Conservation (phyloP, 2,113 vertebrate genomes). For the Dicerorhinus sumatrensis region DNA sequence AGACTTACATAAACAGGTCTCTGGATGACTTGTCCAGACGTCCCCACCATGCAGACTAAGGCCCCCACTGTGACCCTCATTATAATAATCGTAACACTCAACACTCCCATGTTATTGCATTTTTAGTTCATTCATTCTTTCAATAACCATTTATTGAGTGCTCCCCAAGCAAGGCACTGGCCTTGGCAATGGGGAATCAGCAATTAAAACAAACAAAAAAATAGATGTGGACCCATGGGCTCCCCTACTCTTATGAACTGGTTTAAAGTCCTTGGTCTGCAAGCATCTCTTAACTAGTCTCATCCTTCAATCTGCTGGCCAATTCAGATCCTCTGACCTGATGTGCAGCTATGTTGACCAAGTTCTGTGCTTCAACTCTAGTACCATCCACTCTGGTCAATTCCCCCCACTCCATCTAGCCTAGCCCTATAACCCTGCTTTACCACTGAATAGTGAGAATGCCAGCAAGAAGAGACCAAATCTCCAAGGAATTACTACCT, state of each 20-base stretch:
- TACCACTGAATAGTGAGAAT: background rate
- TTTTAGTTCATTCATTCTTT: background rate
- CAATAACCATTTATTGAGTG: background rate
- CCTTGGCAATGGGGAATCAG: background rate
- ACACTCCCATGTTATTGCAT: background rate
- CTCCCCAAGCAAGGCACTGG: background rate
- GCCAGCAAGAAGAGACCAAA: background rate
- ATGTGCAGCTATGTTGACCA: background rate
- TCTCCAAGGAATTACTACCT: background rate
- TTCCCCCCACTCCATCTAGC: background rate
- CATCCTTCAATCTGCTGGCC: background rate
- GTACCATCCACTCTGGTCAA: background rate
- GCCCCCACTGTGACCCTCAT: fast-evolving
- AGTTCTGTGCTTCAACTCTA: background rate
- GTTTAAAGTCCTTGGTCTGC: background rate
- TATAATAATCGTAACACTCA: background rate
- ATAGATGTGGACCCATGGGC: fast-evolving
- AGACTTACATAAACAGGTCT: background rate
- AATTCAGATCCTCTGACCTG: background rate
- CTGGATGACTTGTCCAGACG: background rate
- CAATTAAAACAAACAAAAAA: background rate
- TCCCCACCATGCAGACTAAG: background rate
- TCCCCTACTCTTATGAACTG: background rate
- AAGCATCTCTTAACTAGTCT: background rate
- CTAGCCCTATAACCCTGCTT: background rate